Evolutionary conservation across 1,140 invertebrate genomes (phyloP).

Genomic region (Pseudobourletiella spinata): DNA sequence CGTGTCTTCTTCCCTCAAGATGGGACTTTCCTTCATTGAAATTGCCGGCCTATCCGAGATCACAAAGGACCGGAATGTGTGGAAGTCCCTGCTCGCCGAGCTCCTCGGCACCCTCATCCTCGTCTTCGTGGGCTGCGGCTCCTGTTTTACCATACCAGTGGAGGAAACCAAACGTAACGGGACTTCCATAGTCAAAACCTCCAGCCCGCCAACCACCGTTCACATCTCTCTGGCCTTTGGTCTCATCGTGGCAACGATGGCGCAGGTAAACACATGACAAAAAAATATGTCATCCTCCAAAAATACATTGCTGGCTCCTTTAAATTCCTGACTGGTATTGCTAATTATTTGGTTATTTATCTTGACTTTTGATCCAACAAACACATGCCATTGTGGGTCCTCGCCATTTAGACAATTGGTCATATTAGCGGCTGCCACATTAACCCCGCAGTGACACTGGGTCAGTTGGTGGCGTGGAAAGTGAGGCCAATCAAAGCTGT

Average conservation of each 20-base stretch:
- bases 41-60: constrained; percentile 40
- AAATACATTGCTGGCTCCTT: too few species aligned
- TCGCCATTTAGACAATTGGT: constrained; percentile 56
- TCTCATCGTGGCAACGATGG: constrained; percentile 67
- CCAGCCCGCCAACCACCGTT: constrained; percentile 46
- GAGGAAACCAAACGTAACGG: constrained; percentile 8
- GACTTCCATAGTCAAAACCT: not conserved
- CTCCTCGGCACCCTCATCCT: constrained; percentile 70
- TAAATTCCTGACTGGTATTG: too few species aligned
- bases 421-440: constrained; percentile 85
- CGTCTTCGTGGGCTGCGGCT: constrained; percentile 65
- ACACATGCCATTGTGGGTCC: not conserved
- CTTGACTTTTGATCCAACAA: not conserved
- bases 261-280: constrained; percentile 55
- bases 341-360: too few species aligned
- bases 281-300: too few species aligned
- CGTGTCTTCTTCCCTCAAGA: constrained; percentile 19
- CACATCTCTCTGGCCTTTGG: constrained; percentile 80
- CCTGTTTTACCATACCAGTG: constrained; percentile 47
- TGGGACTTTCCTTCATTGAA: constrained; percentile 32
- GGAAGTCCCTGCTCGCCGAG: constrained; percentile 68
- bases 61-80: constrained; percentile 39
- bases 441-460: constrained; percentile 39
- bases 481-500: constrained; percentile 57
- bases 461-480: constrained; percentile 65